These are phyloP conservation scores for Penaeus chinensis DNA, from an alignment of 1,140 invertebrate genomes.

Conservation along the genomic window DNA sequence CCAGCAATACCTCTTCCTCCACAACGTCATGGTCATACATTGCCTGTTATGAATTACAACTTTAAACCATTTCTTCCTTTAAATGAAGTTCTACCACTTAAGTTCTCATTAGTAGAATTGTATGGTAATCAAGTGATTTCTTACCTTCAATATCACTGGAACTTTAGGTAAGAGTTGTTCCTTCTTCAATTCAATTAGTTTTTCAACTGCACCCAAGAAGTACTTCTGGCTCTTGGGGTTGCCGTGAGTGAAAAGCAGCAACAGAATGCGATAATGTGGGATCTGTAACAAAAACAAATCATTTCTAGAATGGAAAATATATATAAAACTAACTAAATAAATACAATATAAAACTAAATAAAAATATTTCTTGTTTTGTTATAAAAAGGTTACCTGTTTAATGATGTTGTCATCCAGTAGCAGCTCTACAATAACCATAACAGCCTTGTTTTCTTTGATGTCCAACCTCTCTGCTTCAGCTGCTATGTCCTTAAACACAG, in stretches of 20 bases:
- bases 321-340: background rate
- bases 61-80: background rate
- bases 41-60: conserved; percentile 71
- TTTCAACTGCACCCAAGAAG: conserved; percentile 94
- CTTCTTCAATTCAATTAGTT: conserved; percentile 87
- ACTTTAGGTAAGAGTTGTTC: conserved; percentile 86
- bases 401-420: conserved; percentile 89
- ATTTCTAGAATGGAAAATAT: background rate
- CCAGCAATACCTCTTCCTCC: conserved; percentile 92
- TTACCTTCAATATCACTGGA: conserved; percentile 87
- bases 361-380: too few relatives aligned
- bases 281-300: conserved; percentile 47
- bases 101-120: background rate
- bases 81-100: background rate
- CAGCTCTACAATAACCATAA: conserved; percentile 91
- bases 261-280: conserved; percentile 56
- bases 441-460: conserved; percentile 88
- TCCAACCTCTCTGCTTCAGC: conserved; percentile 95
- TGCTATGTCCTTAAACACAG: conserved; percentile 85
- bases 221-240: conserved; percentile 86
- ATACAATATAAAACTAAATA: too few relatives aligned
- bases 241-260: conserved; percentile 80
- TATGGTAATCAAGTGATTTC: background rate
- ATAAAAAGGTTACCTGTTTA: conserved; percentile 74
- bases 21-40: conserved; percentile 96